Evolutionary conservation across 2,888 invertebrate genomes (phyloP), one percentile per base, ranked within the genome.

Genomic region (Callyntrura guangdongensis): DNA sequence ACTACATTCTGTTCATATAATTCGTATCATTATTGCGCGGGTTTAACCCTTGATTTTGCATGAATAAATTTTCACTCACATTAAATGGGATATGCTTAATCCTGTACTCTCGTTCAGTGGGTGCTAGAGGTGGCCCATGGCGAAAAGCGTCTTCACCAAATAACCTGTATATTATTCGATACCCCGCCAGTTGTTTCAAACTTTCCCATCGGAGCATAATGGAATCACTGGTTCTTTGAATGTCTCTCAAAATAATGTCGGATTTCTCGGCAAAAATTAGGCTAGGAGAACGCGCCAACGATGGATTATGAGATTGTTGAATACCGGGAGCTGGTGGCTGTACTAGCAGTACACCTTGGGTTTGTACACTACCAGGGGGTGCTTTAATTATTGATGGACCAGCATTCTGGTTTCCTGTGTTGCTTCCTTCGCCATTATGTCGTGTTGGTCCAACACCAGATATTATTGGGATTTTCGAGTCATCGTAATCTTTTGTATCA

Each of bases 131-230:
- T 17, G 98, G 98, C 5, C 98, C 98, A 95, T 98, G 97, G 94
- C 98, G 98, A 95, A 98, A 98, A 94, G 96, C 97, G 94, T 97
- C 97, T 94, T 98, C 98, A 4, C 98, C 98, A 94, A 98, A 98
- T 64, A 98, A 95, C 86, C 98, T 96, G 95, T 98, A 98, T 25
- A 98, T 97, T 12, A 98, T 98, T 91, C 98, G 96, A 95, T 98
- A 98, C 82, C 98, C 98, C 0, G 97, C 97, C 9, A 93, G 91
- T 14, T 91, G 93, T 12, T 97, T 97, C 94, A 98, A 97, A 0
- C 98, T 98, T 94, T 98, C 98, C 98, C 98, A 98, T 94, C 98
- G 97, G 93, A 98, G 98, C 94, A 98, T 97, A 22, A 98, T 97
- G 0, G 98, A 94, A 88, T 94, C 94, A 69, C 94, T 98, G 95